These are phyloP conservation scores for Trypoxylon attenuatum DNA, from an alignment of 2,888 invertebrate species.

Conservation along the genomic window DNA sequence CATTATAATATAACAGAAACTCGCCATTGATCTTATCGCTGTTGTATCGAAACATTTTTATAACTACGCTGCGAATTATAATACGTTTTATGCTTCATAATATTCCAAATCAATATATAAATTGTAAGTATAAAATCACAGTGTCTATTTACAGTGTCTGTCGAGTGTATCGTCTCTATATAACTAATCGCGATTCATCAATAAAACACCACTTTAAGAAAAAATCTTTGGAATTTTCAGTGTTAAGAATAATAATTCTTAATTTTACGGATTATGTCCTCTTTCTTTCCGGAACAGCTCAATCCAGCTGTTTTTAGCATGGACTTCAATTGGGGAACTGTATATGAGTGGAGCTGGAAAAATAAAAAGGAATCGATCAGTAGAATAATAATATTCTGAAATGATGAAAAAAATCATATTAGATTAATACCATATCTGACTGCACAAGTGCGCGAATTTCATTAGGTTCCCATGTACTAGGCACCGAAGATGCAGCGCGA, in stretches of 20 bases:
- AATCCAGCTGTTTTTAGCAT: slow-evolving; percentile 24
- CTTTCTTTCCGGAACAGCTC: slow-evolving; percentile 30
- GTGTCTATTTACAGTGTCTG: neutral
- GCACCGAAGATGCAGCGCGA: neutral
- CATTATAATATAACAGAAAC: neutral
- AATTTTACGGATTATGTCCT: slow-evolving; percentile 30
- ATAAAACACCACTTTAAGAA: neutral
- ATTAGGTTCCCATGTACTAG: neutral
- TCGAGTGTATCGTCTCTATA: neutral
- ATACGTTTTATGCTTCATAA: too few relatives aligned
- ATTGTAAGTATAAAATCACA: neutral
- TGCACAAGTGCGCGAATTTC: slow-evolving; percentile 12
- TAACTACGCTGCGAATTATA: too few relatives aligned
- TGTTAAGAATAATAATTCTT: neutral
- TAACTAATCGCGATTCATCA: neutral
- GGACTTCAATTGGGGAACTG: slow-evolving; percentile 14
- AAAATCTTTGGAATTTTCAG: neutral
- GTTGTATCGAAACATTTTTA: too few relatives aligned
- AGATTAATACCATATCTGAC: slow-evolving; percentile 9
- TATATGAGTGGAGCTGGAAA: slow-evolving; percentile 17
- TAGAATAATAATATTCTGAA: too few relatives aligned
- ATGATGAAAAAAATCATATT: too few relatives aligned
- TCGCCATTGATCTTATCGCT: too few relatives aligned
- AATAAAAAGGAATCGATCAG: too few relatives aligned
- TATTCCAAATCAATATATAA: too few relatives aligned